Evolutionary conservation across 2,797 vertebrate genomes (phyloP), one percentile per base, ranked within the genome.

Genomic region (Scleropages formosus): DNA sequence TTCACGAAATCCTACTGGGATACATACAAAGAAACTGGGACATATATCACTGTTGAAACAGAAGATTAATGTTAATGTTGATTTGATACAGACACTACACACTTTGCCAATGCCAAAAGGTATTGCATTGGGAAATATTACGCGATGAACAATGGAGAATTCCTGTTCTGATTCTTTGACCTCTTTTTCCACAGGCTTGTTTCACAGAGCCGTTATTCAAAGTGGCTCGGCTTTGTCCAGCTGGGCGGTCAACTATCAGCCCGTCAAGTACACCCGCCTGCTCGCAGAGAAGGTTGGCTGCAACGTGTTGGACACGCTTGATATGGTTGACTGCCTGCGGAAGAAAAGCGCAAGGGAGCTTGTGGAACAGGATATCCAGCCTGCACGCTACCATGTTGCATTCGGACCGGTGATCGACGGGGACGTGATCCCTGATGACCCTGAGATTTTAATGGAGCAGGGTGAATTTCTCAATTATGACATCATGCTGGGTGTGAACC

Each of bases 391-490:
- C 89, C 96, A 99, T 0, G 96, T 99, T 82, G 97, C 97, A 80
- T 99, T 99, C 26, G 97, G 97, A 80, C 97, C 97, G 0, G 97
- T 99, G 77, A 98, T 99, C 0, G 97, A 99, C 0, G 97, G 97
- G 0, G 97, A 99, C 4, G 97, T 99, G 77, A 98, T 99, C 84
- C 97, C 97, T 0, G 97, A 99, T 0, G 97, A 99, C 86, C 97
- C 97, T 0, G 96, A 99, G 89, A 99, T 99, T 85, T 91, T 99
- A 72, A 99, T 99, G 97, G 97, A 99, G 83, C 97, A 99, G 89
- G 97, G 97, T n/a, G 97, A 99, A 88, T 99, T 99, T 81, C 96
- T 99, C 82, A 99, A 99, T 87, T 99, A 99, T 0, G 97, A 99
- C 82, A 98, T 98, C 86, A 98, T 99, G 96, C 89, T 99, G 78